Base-by-base conservation (phyloP, 1,140 invertebrate species). In the Tetragonula clypearis region DNA sequence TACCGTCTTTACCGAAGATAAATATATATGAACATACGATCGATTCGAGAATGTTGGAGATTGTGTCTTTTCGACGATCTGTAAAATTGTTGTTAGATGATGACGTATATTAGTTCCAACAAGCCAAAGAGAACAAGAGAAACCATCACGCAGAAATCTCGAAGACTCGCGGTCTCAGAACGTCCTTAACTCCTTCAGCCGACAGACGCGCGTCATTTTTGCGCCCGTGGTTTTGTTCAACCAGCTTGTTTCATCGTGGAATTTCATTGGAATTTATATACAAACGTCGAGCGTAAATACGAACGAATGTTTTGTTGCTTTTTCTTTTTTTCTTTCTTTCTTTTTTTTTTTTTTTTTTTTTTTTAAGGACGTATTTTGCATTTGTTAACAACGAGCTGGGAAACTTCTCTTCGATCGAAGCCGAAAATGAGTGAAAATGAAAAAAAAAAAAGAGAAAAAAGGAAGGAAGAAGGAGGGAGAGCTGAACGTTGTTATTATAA, bases 221-320 rank as follows among this genome's bases (percentile, higher is more conserved):
- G 30, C 30, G 35, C 68, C 12, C 55, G 12, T 21, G 11, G 0
- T 21, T 19, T 41, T 41, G 35, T 35, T 35, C 35, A 35, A 35
- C 35, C 35, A 35, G 12, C 26, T n/a, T 11, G 78, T 69, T 56
- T 66, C 23, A 82, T 82, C 86, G 90, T 89, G 76, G 87, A 74
- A 78, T 84, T 79, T 80, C 69, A 1, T 35, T 35, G 30, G 30
- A 68, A 68, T 68, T 68, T 35, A 68, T 35, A 35, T 5, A 35
- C 9, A 11, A 30, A 4, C 17, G 1, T 30, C 66, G 30, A 49
- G 68, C 23, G 30, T 53, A 87, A 62, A 53, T 76, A 58, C 58
- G 69, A 87, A 53, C 77, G 30, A 14, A 68, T 23, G n/a, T 74
- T 84, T 53, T 15, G 23, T 6, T 23, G 5, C 1, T 60, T 21